Evolutionary conservation across 2,888 invertebrate species (phyloP).

Genomic region (Sturmia bella): DNA sequence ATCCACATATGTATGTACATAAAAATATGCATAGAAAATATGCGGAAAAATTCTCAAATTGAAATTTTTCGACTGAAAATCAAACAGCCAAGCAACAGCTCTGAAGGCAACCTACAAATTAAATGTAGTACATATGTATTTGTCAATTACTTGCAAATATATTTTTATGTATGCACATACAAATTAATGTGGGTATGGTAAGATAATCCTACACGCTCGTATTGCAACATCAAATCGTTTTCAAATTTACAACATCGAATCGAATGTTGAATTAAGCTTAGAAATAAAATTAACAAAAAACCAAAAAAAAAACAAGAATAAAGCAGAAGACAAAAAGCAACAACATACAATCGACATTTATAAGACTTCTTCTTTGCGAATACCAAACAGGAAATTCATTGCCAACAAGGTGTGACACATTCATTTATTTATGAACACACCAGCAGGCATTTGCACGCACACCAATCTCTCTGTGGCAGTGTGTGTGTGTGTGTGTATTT

Average conservation of each 20-base stretch:
- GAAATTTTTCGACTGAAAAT: constrained; percentile 48
- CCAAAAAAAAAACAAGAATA: background rate
- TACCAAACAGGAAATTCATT: constrained; percentile 69
- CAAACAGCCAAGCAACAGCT: constrained; percentile 24
- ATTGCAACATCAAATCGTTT: constrained; percentile 61
- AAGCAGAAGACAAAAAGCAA: constrained; percentile 2
- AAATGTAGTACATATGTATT: constrained; percentile 27
- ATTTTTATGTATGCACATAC: background rate
- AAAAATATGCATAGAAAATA: no score
- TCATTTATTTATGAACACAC: constrained; percentile 11
- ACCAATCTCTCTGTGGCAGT: no score
- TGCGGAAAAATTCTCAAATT: constrained; percentile 38
- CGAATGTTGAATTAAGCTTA: constrained; percentile 57
- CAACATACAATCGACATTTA: constrained; percentile 53
- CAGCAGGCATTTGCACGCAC: background rate
- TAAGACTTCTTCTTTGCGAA: constrained; percentile 59
- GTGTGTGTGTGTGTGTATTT: no score
- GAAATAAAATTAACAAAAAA: constrained; percentile 33
- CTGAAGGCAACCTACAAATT: constrained; percentile 46
- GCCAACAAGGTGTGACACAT: constrained; percentile 69
- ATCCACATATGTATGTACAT: no score
- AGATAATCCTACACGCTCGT: constrained; percentile 65
- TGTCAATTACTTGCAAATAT: constrained; percentile 23
- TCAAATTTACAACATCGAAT: constrained; percentile 52
- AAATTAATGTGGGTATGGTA: constrained; percentile 28